These are phyloP conservation scores for Todiramphus saurophagus DNA, from an alignment of 2,113 vertebrate genomes.

Conservation along the genomic window DNA sequence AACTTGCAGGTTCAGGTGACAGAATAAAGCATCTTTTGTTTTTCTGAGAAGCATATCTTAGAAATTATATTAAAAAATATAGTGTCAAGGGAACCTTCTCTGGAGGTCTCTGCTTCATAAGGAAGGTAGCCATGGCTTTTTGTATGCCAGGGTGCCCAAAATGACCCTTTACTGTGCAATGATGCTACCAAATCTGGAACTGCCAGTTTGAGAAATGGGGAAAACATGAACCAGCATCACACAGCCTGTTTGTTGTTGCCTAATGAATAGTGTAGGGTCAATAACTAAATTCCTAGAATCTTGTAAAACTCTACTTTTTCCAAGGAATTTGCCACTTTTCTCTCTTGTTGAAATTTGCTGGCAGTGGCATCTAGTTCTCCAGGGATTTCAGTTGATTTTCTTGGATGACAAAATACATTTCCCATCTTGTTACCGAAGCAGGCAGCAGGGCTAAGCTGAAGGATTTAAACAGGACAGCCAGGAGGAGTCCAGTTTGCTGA, in stretches of 20 bases:
- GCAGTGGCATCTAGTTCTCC: neutral
- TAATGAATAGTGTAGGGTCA: neutral
- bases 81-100: neutral
- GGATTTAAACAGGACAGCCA: neutral
- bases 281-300: neutral
- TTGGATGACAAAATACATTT: neutral
- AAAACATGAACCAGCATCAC: neutral
- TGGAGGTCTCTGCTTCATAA: neutral
- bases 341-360: neutral
- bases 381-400: neutral
- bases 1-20: neutral
- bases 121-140: neutral
- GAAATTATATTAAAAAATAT: neutral
- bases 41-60: neutral
- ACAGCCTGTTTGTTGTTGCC: neutral
- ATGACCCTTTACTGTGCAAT: neutral
- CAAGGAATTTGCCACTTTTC: neutral
- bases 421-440: neutral
- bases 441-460: neutral
- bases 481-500: neutral
- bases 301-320: neutral
- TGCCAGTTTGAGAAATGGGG: neutral
- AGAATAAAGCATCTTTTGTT: neutral
- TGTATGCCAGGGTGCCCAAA: neutral
- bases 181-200: neutral